Conservation (phyloP, 2,113 vertebrate genomes). For the Hippolais icterina region DNA sequence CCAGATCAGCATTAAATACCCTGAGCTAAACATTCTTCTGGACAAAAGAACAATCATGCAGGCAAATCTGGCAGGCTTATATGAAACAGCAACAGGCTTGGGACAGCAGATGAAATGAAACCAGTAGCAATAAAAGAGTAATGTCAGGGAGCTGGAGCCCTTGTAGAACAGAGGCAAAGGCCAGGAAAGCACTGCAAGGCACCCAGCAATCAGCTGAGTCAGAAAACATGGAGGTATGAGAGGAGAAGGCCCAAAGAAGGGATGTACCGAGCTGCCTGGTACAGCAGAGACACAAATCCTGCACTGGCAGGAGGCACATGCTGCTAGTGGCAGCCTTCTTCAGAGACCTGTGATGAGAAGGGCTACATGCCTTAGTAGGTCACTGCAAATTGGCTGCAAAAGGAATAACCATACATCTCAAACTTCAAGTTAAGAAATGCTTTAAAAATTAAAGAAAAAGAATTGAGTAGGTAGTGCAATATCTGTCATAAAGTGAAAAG, state of each 20-base stretch:
- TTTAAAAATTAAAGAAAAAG: not conserved
- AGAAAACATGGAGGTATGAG: not conserved
- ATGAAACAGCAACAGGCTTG: not conserved
- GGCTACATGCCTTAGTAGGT: accelerated
- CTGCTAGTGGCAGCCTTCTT: not conserved
- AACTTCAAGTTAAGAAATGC: not conserved
- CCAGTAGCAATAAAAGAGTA: not conserved
- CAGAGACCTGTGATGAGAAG: accelerated
- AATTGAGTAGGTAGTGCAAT: not conserved
- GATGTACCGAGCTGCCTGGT: not conserved
- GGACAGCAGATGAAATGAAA: conserved; percentile 19
- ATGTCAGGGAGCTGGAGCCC: not conserved
- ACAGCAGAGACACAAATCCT: not conserved
- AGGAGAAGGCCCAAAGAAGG: not conserved
- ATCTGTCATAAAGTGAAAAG: not conserved
- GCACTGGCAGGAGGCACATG: accelerated
- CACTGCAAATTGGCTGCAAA: not conserved
- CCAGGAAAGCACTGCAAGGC: not conserved
- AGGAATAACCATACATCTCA: not conserved
- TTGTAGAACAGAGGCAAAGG: not conserved
- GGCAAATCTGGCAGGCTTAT: conserved; percentile 48
- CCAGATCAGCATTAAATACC: conserved; percentile 59
- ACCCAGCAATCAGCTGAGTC: not conserved
- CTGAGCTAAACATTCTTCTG: conserved; percentile 53
- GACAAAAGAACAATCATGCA: conserved; percentile 54